These are phyloP conservation scores for Nothobranchius furzeri DNA, from an alignment of 2,113 vertebrate species.

Conservation along the genomic window DNA sequence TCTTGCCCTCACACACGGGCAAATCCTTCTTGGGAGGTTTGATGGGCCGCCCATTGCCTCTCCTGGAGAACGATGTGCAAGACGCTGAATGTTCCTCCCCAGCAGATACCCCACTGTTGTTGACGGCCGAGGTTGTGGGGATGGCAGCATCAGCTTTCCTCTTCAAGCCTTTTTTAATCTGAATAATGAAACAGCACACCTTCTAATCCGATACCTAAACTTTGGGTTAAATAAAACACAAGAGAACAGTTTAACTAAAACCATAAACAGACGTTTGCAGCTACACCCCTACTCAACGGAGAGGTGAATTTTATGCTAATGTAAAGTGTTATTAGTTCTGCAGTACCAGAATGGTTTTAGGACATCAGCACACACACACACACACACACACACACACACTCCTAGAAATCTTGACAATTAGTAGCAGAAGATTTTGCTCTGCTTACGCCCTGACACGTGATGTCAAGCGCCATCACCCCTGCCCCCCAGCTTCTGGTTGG, in stretches of 20 bases:
- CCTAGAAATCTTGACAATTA: too few species aligned
- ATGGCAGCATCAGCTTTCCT: constrained; percentile 86
- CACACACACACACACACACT: too few species aligned
- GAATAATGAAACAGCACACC: constrained; percentile 4
- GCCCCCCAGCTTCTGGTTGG: too few species aligned
- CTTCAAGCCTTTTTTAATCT: constrained; percentile 86
- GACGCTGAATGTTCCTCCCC: constrained; percentile 55
- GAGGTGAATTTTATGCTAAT: too few species aligned
- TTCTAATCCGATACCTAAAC: background rate
- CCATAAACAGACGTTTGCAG: background rate
- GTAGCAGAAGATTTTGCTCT: too few species aligned
- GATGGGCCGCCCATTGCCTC: constrained; percentile 70
- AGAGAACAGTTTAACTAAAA: background rate
- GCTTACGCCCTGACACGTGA: too few species aligned
- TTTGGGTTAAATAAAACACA: too few species aligned
- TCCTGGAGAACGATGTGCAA: constrained; percentile 52
- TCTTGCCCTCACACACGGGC: constrained; percentile 67
- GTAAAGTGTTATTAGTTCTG: too few species aligned
- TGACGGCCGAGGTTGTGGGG: constrained; percentile 30
- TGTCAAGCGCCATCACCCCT: too few species aligned
- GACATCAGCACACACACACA: too few species aligned
- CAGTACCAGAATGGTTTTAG: too few species aligned
- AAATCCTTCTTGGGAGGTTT: constrained; percentile 77
- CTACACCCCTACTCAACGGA: too few species aligned
- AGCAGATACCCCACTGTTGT: constrained; percentile 58